Evolutionary conservation across 1,140 invertebrate species (phyloP), one percentile per base, ranked within the genome.

Genomic region (Heliconius melpomene): DNA sequence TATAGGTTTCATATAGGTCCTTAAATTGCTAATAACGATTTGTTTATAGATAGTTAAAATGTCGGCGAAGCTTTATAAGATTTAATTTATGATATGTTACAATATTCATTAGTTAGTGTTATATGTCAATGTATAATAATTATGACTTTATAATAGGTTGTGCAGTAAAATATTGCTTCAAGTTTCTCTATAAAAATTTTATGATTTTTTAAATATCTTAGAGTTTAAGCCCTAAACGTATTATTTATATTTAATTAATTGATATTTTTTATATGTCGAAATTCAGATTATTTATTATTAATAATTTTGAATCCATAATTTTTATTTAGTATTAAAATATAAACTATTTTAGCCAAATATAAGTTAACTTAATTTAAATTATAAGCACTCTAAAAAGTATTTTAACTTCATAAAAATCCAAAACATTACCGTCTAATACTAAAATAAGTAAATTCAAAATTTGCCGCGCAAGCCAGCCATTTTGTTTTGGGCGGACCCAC

Each of bases 11-110:
- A 94, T 94, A 95, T 94, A 89, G 91, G 88, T 93, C 90, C 91
- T 94, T 94, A 94, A 94, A 94, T 94, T 83, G 93, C 94, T n/a
- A 94, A 94, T 94, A 95, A 94, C 91, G 90, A 94, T 94, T 94
- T 95, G 93, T 94, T 94, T 94, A 94, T 90, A 91, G 87, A 87
- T 84, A n/a, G 80, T 77, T 86, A 78, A 81, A 83, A 79, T 88
- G 84, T 86, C 87, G 87, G 86, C 84, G 8, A 82, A 77, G 77
- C 87, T 92, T 89, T 90, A 85, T 87, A 79, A 79, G 84, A 85
- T 81, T 88, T 88, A 89, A 91, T 92, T 92, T 89, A 91, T 89
- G 86, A 85, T 78, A 83, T 84, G 74, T 83, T n/a, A n/a, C n/a
- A n/a, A n/a, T n/a, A n/a, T n/a, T n/a, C n/a, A n/a, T n/a, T n/a